phyloP scores from a whole-genome alignment of 2,797 vertebrate genomes.

The Chromobotia macracanthus region DNA sequence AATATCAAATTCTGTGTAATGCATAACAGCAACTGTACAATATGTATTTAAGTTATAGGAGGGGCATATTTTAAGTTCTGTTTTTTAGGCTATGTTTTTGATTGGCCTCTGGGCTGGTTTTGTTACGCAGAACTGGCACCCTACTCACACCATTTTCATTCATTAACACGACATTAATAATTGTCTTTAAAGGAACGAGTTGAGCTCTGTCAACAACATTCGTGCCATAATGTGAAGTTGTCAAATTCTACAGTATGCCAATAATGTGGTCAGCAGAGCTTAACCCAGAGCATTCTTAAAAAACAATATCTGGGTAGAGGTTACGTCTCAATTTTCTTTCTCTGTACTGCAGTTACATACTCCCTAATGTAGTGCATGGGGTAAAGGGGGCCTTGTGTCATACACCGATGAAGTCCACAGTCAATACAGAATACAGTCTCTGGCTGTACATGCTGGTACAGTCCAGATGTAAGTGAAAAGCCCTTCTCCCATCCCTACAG shows the following conservation, averaged over 20 bases:
- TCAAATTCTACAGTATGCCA: neutral
- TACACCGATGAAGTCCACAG: slow-evolving; percentile 38
- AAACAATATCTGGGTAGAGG: neutral
- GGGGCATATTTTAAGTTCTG: no score
- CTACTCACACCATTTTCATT: neutral
- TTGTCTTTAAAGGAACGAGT: neutral
- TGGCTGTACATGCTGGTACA: slow-evolving; percentile 45
- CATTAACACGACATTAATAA: neutral
- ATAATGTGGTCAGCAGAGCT: neutral
- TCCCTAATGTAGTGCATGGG: slow-evolving; percentile 10
- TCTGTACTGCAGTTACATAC: neutral
- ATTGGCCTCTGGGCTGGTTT: no score
- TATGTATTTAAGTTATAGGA: no score
- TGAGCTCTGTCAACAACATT: neutral
- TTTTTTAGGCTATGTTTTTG: no score
- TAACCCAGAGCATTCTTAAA: neutral
- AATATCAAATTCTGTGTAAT: no score
- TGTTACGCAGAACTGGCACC: no score
- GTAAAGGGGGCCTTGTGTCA: slow-evolving; percentile 16
- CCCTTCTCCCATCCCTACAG: slow-evolving; percentile 48
- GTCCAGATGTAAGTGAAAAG: slow-evolving; percentile 28
- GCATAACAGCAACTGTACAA: no score
- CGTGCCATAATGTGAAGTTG: neutral
- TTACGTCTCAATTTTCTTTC: slow-evolving; percentile 15
- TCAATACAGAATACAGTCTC: slow-evolving; percentile 40